Evolutionary conservation across 2,797 vertebrate species (phyloP).

Genomic region (Heteromormyrus szaboi): DNA sequence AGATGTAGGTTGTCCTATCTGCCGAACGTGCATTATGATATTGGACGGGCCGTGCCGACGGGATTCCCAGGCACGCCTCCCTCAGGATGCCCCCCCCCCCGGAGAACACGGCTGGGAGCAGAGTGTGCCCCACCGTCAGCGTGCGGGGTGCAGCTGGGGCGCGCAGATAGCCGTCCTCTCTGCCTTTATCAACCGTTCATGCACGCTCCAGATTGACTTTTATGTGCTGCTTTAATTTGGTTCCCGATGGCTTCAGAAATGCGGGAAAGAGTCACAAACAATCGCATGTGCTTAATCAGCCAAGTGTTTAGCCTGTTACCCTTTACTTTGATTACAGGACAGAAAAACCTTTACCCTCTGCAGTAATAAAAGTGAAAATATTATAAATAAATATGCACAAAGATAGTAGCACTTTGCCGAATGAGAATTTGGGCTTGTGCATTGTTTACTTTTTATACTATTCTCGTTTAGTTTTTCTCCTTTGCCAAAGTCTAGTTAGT

Average conservation of each 20-base stretch:
- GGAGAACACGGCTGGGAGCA: background rate
- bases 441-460: background rate
- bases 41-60: background rate
- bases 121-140: background rate
- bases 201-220: background rate
- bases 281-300: background rate
- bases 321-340: background rate
- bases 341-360: background rate
- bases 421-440: background rate
- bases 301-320: background rate
- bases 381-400: background rate
- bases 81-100: background rate
- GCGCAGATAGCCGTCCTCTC: background rate
- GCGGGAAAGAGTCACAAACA: background rate
- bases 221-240: background rate
- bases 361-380: conserved; percentile 4
- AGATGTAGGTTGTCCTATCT: background rate
- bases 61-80: background rate
- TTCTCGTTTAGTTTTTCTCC: background rate
- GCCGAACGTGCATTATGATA: background rate
- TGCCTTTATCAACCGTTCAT: background rate
- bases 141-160: background rate
- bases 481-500: background rate
- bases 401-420: background rate
- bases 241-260: background rate